Evolutionary conservation across 2,797 vertebrate species (phyloP), one percentile per base, ranked within the genome.

Genomic region (Rhinella marina): DNA sequence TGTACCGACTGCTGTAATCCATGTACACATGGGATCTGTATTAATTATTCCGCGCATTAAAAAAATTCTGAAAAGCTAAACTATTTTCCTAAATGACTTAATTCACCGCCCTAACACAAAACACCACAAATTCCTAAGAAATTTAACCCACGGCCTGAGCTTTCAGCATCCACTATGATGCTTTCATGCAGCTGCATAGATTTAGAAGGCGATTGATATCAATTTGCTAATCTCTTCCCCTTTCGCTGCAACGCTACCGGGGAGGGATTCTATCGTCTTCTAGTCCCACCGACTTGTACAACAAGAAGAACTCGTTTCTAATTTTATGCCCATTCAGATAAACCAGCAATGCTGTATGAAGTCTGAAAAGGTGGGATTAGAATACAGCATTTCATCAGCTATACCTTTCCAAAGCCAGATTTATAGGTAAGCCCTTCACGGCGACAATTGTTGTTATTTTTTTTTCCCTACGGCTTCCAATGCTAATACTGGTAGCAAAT

Each of bases 401-500:
- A 94, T 94, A 96, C 95, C 94, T 95, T 95, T 94, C 93, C 93
- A 95, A 94, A 94, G 94, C 94, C 94, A 94, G 94, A 95, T 95
- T 95, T 96, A 94, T 95, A 95, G 95, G 94, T 95, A 95, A 95
- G 93, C 95, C 93, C 91, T 95, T 94, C 95, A 93, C 92, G 93
- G 95, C 93, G 90, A 95, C 93, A 93, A 93, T 94, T 95, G 95
- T 94, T 93, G 94, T 56, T 14, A 92, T 94, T 95, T 62, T 68
- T 68, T 75, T 93, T 94, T 93, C 95, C 93, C 93, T 91, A 92
- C 92, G 92, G 93, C 93, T 94, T 94, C 95, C 95, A 95, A 95
- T 96, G 96, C 95, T 96, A 96, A 96, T 96, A 94, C 94, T 94
- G 94, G 95, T 95, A 95, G 94, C 94, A 94, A 95, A 96, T 96